These are phyloP conservation scores for Eupristina koningsbergeri DNA, from an alignment of 1,140 invertebrate species.

Conservation along the genomic window DNA sequence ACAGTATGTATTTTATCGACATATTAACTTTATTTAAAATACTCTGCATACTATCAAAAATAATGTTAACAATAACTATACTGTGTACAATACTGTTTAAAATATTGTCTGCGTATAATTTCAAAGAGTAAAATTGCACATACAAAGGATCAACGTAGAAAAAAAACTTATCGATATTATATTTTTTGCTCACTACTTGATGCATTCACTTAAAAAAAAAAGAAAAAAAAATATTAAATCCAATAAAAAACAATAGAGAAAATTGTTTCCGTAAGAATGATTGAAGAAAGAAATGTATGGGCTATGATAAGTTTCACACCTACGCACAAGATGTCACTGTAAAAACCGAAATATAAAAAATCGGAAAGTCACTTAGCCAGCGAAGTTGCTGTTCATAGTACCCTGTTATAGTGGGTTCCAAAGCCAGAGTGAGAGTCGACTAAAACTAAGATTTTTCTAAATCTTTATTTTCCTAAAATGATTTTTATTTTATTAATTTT, in stretches of 20 bases:
- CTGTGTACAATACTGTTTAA: background rate
- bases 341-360: conserved; percentile 64
- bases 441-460: conserved; percentile 33
- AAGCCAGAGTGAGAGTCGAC: conserved; percentile 67
- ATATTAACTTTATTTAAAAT: background rate
- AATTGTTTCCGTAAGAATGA: background rate
- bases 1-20: background rate
- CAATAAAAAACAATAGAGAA: background rate
- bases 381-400: conserved; percentile 73
- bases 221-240: background rate
- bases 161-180: background rate
- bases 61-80: background rate
- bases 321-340: conserved; percentile 52
- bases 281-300: conserved; percentile 34
- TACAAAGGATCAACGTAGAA: background rate
- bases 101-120: background rate
- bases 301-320: conserved; percentile 38
- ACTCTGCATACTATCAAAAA: background rate
- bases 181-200: background rate
- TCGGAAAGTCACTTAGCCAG: conserved; percentile 72
- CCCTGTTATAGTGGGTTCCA: conserved; percentile 73
- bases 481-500: background rate
- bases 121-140: background rate
- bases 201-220: background rate
- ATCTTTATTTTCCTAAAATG: conserved; percentile 54